Evolutionary conservation across 1,140 invertebrate species (phyloP).

Genomic region (Gerris buenoi): DNA sequence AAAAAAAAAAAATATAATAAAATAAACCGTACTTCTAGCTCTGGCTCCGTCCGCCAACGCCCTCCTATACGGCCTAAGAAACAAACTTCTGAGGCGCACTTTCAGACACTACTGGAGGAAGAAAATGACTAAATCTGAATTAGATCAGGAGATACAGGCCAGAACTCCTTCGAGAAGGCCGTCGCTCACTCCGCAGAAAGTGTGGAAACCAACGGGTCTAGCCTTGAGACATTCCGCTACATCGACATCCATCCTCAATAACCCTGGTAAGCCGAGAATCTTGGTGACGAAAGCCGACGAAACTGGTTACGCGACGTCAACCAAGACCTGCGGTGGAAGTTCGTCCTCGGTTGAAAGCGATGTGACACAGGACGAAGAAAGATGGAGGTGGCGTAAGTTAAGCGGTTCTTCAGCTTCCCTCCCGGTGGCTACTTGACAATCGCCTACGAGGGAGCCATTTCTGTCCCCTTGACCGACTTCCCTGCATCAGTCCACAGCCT

Average conservation of each 20-base stretch:
- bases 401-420: conserved; percentile 9
- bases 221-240: conserved; percentile 9
- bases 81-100: conserved; percentile 47
- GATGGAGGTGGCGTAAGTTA: conserved; percentile 6
- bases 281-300: conserved; percentile 5
- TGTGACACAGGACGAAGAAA: conserved; percentile 13
- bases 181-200: conserved; percentile 46
- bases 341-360: conserved; percentile 9
- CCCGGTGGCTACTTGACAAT: conserved; percentile 4
- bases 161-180: conserved; percentile 57
- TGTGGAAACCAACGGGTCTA: conserved; percentile 20
- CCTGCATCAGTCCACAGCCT: not conserved
- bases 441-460: not conserved
- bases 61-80: conserved; percentile 60
- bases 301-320: not conserved
- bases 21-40: conserved; percentile 38
- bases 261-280: conserved; percentile 9
- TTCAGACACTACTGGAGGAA: conserved; percentile 66
- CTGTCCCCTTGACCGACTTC: not conserved
- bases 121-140: conserved; percentile 58
- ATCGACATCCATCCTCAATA: conserved; percentile 7
- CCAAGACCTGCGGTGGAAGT: conserved; percentile 9
- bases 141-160: conserved; percentile 56
- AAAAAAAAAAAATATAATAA: too few relatives aligned
- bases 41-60: conserved; percentile 55